phyloP scores from a whole-genome alignment of 2,113 vertebrate species.

The Sarotherodon lohbergeri region DNA sequence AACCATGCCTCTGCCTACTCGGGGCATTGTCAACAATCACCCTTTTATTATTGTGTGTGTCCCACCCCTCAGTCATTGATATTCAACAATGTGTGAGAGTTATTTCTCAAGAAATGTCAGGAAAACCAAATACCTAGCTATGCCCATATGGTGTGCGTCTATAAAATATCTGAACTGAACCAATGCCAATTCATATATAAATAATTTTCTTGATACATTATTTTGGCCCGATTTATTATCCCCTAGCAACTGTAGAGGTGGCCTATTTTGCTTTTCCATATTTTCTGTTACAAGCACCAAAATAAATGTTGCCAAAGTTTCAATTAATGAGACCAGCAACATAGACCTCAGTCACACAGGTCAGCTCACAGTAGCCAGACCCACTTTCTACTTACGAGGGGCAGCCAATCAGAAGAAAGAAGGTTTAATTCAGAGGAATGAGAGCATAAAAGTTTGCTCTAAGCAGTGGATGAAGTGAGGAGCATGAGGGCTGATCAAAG shows the following conservation, averaged over 20 bases:
- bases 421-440: background rate
- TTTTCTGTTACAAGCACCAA: rapidly evolving
- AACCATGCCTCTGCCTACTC: slow-evolving; percentile 81
- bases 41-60: slow-evolving; percentile 72
- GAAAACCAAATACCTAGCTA: background rate
- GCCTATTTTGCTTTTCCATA: background rate
- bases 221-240: background rate
- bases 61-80: slow-evolving; percentile 75
- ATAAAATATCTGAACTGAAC: background rate
- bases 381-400: background rate
- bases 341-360: background rate
- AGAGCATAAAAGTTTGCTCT: background rate
- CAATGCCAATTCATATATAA: background rate
- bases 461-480: background rate
- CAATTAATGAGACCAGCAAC: background rate
- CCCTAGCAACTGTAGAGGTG: background rate
- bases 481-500: background rate
- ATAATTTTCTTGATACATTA: background rate
- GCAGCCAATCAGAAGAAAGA: background rate
- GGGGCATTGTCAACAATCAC: slow-evolving; percentile 70
- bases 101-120: slow-evolving; percentile 51
- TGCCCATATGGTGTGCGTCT: background rate
- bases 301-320: background rate
- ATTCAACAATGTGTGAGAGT: slow-evolving; percentile 76
- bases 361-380: background rate